Conservation (phyloP, 2,113 vertebrate genomes). For the Nothoprocta pentlandii region DNA sequence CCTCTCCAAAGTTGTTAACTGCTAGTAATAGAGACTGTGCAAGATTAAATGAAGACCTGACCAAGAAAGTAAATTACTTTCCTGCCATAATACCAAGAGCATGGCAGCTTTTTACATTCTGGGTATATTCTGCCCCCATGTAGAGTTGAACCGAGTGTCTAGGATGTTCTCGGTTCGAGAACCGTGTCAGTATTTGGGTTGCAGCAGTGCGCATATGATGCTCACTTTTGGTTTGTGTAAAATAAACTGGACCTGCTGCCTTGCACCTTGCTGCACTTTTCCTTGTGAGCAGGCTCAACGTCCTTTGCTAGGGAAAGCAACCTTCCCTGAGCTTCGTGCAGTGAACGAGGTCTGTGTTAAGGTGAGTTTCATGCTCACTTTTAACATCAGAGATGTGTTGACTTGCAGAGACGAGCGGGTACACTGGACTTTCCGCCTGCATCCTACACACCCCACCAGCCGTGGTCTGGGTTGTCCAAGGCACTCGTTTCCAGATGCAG, state of each 20-base stretch:
- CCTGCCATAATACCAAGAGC: not conserved
- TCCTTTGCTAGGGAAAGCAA: not conserved
- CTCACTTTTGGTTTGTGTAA: no score
- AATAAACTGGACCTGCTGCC: not conserved
- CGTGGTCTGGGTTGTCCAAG: not conserved
- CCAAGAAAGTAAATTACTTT: not conserved
- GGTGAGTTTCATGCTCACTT: not conserved
- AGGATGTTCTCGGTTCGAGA: not conserved
- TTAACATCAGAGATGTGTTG: not conserved
- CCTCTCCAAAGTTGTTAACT: accelerated
- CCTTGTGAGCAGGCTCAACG: accelerated
- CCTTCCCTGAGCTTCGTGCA: not conserved
- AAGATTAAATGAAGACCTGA: not conserved
- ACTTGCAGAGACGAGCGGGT: not conserved
- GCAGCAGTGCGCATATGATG: not conserved
- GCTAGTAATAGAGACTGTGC: not conserved
- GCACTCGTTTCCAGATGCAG: not conserved
- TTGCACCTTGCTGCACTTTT: accelerated
- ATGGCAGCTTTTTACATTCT: not conserved
- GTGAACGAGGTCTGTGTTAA: not conserved
- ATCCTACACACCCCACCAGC: not conserved
- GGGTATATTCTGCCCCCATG: not conserved
- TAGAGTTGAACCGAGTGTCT: not conserved
- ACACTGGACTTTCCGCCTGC: not conserved
- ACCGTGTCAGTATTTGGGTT: not conserved